Evolutionary conservation across 2,113 vertebrate genomes (phyloP).

Genomic region (Leucoraja erinaceus): DNA sequence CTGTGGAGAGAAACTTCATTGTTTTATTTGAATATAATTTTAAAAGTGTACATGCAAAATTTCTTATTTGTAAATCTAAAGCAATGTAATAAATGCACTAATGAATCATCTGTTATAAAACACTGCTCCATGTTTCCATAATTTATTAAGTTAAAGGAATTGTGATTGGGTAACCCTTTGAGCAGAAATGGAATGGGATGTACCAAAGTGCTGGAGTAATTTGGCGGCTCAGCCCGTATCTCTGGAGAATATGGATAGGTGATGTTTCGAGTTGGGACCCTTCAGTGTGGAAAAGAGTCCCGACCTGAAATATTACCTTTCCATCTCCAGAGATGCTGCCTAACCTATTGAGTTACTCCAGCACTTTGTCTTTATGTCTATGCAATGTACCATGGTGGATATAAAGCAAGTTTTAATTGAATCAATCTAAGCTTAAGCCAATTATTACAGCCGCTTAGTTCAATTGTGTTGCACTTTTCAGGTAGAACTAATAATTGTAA

Average conservation of each 20-base stretch:
- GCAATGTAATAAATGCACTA: constrained; percentile 38
- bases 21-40: constrained; percentile 32
- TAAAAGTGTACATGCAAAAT: constrained; percentile 1
- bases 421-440: neutral
- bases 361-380: too few relatives aligned
- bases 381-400: neutral
- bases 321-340: too few relatives aligned
- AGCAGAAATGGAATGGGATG: neutral
- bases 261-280: too few relatives aligned
- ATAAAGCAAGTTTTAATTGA: too few relatives aligned
- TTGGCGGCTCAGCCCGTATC: too few relatives aligned
- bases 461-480: neutral
- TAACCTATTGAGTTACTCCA: too few relatives aligned
- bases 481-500: neutral
- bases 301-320: too few relatives aligned
- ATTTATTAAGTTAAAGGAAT: neutral
- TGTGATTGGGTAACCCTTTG: neutral
- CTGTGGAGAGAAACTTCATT: constrained; percentile 3
- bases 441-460: too few relatives aligned
- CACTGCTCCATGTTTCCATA: constrained; percentile 22
- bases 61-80: constrained; percentile 36
- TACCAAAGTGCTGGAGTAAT: neutral
- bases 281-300: too few relatives aligned
- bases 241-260: too few relatives aligned
- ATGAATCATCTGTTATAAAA: constrained; percentile 7